These are phyloP conservation scores for Rallus limicola DNA, from an alignment of 2,113 vertebrate genomes.

Conservation along the genomic window DNA sequence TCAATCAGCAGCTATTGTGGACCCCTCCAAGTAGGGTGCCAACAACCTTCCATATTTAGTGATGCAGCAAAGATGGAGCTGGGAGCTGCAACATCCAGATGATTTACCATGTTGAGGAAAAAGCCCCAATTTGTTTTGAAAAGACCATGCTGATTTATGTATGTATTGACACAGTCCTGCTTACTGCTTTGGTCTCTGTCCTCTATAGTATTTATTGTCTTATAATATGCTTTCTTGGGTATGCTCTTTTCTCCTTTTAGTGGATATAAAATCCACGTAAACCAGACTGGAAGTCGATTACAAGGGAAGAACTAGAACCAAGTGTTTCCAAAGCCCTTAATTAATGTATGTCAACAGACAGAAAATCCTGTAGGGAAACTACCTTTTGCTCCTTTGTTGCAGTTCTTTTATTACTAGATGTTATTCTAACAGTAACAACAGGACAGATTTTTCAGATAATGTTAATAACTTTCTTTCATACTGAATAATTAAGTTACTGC, in stretches of 20 bases:
- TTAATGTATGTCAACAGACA: neutral
- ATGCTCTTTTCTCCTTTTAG: neutral
- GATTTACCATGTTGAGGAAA: neutral
- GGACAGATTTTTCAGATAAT: neutral
- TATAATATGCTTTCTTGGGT: neutral
- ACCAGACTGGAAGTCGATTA: neutral
- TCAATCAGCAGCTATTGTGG: neutral
- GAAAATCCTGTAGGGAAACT: neutral
- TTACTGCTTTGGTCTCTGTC: neutral
- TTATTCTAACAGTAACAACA: neutral
- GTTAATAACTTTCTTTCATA: neutral
- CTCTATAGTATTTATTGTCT: neutral
- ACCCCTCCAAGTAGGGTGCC: neutral
- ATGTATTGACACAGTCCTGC: neutral
- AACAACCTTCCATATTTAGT: accelerated
- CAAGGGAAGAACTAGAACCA: neutral
- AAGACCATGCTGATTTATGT: neutral
- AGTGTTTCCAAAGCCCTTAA: neutral
- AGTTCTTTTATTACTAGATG: neutral
- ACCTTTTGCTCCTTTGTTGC: neutral
- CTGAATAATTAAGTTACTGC: neutral
- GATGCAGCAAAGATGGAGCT: neutral
- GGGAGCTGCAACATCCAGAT: neutral
- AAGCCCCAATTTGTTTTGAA: neutral
- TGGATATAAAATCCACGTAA: neutral